Evolutionary conservation across 2,888 invertebrate genomes (phyloP).

Genomic region (Philaethria dido): DNA sequence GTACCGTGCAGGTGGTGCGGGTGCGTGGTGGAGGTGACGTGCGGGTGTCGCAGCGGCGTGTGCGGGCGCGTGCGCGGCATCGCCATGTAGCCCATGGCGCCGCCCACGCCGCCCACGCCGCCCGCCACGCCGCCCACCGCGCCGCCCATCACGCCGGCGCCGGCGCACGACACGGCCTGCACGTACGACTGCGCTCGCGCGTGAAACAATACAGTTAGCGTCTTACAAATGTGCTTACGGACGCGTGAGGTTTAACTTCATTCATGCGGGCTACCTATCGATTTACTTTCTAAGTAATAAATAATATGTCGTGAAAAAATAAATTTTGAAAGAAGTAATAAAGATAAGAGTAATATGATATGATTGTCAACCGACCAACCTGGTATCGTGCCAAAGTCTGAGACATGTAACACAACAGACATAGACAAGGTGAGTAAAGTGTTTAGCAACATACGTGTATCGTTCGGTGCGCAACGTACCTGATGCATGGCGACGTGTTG

Average conservation of each 20-base stretch:
- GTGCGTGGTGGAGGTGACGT: constrained; percentile 86
- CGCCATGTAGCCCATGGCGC: constrained; percentile 49
- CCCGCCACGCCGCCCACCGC: neutral
- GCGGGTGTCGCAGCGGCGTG: constrained; percentile 81
- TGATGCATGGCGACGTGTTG: constrained; percentile 78
- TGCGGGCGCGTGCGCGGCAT: constrained; percentile 57
- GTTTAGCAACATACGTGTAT: neutral
- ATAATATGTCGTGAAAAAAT: neutral
- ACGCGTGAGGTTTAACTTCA: neutral
- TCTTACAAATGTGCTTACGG: neutral
- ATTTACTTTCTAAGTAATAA: neutral
- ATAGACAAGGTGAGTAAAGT: neutral
- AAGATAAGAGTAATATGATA: neutral
- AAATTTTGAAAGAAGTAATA: neutral
- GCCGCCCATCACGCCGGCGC: constrained; percentile 6
- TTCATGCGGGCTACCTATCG: neutral
- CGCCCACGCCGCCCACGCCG: constrained; percentile 42
- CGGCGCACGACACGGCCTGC: constrained; percentile 48
- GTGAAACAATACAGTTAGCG: neutral
- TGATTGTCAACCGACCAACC: constrained; percentile 58
- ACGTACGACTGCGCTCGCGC: constrained; percentile 61
- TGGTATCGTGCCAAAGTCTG: constrained; percentile 76
- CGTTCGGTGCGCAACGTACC: constrained; percentile 51
- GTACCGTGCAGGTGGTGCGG: constrained; percentile 84
- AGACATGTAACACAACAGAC: constrained; percentile 62